A percentile compares a stretch with the other conserved stretches of the same genome.
These are phyloP conservation scores for Spheniscus mendiculus DNA, from an alignment of 2,113 vertebrate species.

Conservation along the genomic window DNA sequence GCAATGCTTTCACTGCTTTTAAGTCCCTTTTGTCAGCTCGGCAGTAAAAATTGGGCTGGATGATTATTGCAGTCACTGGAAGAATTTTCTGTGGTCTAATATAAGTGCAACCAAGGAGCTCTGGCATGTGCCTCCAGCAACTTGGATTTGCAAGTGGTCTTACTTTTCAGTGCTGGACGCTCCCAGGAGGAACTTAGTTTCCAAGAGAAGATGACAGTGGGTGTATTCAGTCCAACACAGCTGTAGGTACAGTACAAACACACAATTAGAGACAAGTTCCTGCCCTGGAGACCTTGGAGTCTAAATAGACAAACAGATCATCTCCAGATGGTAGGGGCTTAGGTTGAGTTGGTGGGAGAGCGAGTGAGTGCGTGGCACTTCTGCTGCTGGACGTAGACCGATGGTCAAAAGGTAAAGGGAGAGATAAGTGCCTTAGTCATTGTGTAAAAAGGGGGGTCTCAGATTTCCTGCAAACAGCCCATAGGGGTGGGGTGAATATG, in stretches of 20 bases:
- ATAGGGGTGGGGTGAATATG: neutral
- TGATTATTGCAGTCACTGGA: slow-evolving; percentile 39
- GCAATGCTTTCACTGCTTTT: neutral
- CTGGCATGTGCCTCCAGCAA: slow-evolving; percentile 60
- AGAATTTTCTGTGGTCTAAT: slow-evolving; percentile 57
- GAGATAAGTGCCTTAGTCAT: neutral
- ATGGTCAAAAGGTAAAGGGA: neutral
- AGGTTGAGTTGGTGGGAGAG: slow-evolving; percentile 56
- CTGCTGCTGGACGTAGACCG: slow-evolving; percentile 14
- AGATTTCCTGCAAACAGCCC: neutral
- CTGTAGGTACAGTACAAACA: slow-evolving; percentile 66
- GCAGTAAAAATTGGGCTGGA: slow-evolving; percentile 26
- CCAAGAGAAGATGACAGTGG: slow-evolving; percentile 67
- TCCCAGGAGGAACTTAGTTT: slow-evolving; percentile 47
- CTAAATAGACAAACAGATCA: slow-evolving; percentile 70
- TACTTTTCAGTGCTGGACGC: slow-evolving; percentile 59
- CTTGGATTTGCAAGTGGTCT: slow-evolving; percentile 59
- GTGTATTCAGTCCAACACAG: slow-evolving; percentile 63
- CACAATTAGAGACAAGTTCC: slow-evolving; percentile 60
- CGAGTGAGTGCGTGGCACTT: slow-evolving; percentile 41
- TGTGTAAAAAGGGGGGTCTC: neutral
- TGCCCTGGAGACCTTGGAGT: slow-evolving; percentile 64
- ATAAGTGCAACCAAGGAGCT: slow-evolving; percentile 52
- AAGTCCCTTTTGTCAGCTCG: slow-evolving; percentile 1
- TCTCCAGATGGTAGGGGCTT: slow-evolving; percentile 63